Conservation (phyloP, 2,113 vertebrate species). For the Phoenicopterus ruber region DNA sequence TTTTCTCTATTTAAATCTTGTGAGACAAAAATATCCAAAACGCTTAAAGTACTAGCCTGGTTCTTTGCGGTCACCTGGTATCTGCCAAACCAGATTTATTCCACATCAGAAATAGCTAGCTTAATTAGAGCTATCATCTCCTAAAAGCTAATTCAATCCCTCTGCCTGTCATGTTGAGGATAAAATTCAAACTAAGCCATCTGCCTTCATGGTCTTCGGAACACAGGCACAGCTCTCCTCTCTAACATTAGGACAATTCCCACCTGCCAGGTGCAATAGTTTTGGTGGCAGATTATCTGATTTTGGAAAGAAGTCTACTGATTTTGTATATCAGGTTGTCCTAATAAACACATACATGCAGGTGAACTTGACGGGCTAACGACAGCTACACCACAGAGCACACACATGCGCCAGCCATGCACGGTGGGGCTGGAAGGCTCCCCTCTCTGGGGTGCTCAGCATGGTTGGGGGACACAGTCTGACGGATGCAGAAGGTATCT, state of each 20-base stretch:
- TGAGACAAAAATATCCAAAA: neutral
- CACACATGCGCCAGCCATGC: rapidly evolving
- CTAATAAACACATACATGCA: neutral
- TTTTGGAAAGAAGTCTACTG: neutral
- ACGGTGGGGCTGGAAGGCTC: neutral
- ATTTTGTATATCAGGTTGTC: neutral
- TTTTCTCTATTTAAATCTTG: neutral
- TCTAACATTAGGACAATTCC: neutral
- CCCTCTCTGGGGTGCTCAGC: rapidly evolving
- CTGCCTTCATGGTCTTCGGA: neutral
- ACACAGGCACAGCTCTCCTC: neutral
- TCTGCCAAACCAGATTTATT: neutral
- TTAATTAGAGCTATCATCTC: neutral
- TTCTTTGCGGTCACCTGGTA: neutral
- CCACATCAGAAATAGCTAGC: neutral
- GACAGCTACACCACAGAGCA: neutral
- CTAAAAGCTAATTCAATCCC: neutral
- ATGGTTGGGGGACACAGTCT: rapidly evolving
- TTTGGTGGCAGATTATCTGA: neutral
- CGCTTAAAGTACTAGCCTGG: neutral
- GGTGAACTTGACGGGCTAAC: neutral
- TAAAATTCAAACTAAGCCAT: neutral
- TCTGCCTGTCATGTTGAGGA: neutral
- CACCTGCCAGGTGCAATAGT: neutral
- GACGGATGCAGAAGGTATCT: neutral